A percentile compares a stretch with the other conserved stretches of the same genome.
Evolutionary conservation across 2,888 invertebrate species (phyloP).

Genomic region (Formica aserva): DNA sequence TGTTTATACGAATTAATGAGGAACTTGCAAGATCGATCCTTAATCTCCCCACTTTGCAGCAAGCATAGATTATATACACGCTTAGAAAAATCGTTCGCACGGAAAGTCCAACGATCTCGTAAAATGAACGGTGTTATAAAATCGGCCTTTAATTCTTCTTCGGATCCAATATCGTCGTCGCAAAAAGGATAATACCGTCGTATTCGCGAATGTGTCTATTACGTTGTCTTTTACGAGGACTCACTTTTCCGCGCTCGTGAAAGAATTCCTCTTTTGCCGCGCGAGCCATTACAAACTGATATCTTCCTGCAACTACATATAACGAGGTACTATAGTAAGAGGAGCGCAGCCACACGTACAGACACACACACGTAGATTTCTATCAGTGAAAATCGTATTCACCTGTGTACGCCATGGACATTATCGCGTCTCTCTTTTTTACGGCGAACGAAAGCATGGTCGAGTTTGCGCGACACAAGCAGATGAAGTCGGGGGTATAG

Average conservation of each 20-base stretch:
- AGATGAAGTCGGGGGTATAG: conserved; percentile 26
- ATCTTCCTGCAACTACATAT: conserved; percentile 10
- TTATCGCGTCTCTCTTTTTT: conserved; percentile 65
- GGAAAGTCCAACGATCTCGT: conserved; percentile 30
- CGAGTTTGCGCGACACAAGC: conserved; percentile 25
- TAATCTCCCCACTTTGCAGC: not conserved
- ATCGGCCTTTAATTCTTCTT: conserved; percentile 33
- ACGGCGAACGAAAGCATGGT: conserved; percentile 19
- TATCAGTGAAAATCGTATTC: conserved; percentile 71
- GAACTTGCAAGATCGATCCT: not conserved
- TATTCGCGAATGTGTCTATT: conserved; percentile 25
- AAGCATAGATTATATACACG: not conserved
- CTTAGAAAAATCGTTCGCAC: not conserved
- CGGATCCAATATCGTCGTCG: conserved; percentile 63
- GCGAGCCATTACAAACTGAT: conserved; percentile 46
- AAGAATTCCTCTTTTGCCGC: conserved; percentile 42
- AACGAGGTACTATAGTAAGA: not conserved
- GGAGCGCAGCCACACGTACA: not conserved
- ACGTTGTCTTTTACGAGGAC: not conserved
- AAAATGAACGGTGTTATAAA: conserved; percentile 44
- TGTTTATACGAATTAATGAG: conserved; percentile 17
- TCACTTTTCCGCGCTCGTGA: not conserved
- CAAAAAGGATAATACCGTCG: conserved; percentile 42
- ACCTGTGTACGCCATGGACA: conserved; percentile 68
- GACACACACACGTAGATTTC: conserved; percentile 51